Evolutionary conservation across 2,888 invertebrate genomes (phyloP).

Genomic region (Aromia moschata): DNA sequence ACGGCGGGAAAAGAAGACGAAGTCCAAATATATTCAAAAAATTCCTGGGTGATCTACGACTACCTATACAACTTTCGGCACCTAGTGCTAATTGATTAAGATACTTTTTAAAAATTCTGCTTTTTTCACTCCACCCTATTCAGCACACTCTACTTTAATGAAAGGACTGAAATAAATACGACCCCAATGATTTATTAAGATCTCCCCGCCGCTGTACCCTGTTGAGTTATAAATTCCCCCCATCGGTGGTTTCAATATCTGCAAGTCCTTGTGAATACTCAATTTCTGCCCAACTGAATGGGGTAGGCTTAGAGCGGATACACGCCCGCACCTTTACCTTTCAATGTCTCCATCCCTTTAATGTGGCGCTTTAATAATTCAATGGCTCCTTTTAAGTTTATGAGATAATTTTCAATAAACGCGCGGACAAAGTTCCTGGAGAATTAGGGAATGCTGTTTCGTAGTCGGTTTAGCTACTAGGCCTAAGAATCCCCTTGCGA

Average conservation of each 20-base stretch:
- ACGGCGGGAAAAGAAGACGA: too few relatives aligned
- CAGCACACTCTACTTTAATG: too few relatives aligned
- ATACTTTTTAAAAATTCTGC: too few relatives aligned
- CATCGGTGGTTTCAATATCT: constrained; percentile 13
- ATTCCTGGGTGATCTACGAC: too few relatives aligned
- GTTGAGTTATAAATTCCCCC: too few relatives aligned
- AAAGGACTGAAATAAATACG: too few relatives aligned
- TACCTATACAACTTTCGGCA: too few relatives aligned
- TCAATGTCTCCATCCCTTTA: constrained; percentile 5
- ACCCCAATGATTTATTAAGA: too few relatives aligned
- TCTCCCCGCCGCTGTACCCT: too few relatives aligned
- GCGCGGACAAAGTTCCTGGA: constrained; percentile 15
- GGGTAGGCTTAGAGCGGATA: constrained; percentile 4
- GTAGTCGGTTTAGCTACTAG: neutral
- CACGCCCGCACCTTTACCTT: constrained; percentile 1
- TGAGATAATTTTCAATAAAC: constrained; percentile 38
- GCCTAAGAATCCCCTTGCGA: constrained; percentile 1
- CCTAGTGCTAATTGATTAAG: too few relatives aligned
- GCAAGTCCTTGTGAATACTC: constrained; percentile 16
- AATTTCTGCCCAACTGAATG: neutral
- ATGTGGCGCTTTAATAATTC: constrained; percentile 36
- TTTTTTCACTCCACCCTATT: too few relatives aligned
- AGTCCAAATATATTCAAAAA: too few relatives aligned
- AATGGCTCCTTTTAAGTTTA: constrained; percentile 36
- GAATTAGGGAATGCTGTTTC: neutral